Evolutionary conservation across 2,888 invertebrate species (phyloP).

Genomic region (Furcula furcula): DNA sequence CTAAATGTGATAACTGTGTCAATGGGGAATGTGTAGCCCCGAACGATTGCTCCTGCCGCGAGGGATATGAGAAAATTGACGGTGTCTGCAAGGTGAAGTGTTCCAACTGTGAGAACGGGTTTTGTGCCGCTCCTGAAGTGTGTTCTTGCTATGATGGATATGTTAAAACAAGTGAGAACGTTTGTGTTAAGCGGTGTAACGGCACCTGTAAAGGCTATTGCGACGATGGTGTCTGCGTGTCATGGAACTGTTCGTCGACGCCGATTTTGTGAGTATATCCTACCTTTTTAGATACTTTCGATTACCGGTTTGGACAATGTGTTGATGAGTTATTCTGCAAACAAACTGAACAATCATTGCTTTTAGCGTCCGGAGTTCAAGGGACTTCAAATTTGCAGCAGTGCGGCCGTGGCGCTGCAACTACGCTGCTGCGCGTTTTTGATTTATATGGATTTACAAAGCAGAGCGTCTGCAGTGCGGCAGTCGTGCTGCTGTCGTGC

Average conservation of each 20-base stretch:
- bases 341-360: not conserved
- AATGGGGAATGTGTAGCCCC: slow-evolving; percentile 55
- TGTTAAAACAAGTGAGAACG: slow-evolving; percentile 19
- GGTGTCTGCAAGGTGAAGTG: slow-evolving; percentile 29
- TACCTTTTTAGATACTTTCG: not conserved
- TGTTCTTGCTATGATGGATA: slow-evolving; percentile 35
- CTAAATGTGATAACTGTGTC: slow-evolving; percentile 20
- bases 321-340: too few relatives aligned
- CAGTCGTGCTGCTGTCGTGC: too few relatives aligned
- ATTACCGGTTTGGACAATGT: not conserved
- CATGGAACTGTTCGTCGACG: slow-evolving; percentile 18
- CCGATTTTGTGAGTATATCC: slow-evolving; percentile 17
- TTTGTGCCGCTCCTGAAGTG: slow-evolving; percentile 23
- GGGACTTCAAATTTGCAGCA: not conserved
- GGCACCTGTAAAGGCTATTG: slow-evolving; percentile 22
- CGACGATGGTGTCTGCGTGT: slow-evolving; percentile 14
- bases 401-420: not conserved
- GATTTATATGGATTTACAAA: too few relatives aligned
- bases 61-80: slow-evolving; percentile 37
- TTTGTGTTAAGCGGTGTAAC: slow-evolving; percentile 21
- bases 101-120: slow-evolving; percentile 23
- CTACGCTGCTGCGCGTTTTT: too few relatives aligned
- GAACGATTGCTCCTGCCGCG: slow-evolving; percentile 64
- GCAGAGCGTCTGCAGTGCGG: too few relatives aligned
- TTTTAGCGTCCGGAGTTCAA: not conserved